Evolutionary conservation across 2,113 vertebrate species (phyloP).

Genomic region (cat (Felis catus)): DNA sequence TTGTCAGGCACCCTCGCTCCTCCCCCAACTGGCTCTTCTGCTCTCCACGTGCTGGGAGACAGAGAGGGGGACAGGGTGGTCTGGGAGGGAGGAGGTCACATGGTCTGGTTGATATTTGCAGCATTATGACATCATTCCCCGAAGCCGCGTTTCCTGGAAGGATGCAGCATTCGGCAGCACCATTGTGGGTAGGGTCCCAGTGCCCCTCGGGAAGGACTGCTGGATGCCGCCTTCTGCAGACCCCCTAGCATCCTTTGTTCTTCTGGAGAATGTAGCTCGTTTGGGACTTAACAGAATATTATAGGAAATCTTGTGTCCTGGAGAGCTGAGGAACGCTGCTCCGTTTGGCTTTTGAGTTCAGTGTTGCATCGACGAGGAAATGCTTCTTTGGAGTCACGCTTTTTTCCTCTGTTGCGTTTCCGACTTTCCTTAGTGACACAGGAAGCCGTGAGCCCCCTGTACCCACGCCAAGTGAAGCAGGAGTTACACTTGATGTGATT

Average conservation of each 20-base stretch:
- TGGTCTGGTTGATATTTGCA: background rate
- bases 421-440: fast-evolving
- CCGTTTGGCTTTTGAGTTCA: background rate
- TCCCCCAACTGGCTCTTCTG: background rate
- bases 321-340: background rate
- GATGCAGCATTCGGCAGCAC: background rate
- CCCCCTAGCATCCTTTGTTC: background rate
- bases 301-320: background rate
- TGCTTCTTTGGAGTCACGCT: background rate
- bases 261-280: background rate
- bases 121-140: background rate
- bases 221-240: fast-evolving
- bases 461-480: background rate
- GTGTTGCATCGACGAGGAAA: background rate
- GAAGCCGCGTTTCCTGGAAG: background rate
- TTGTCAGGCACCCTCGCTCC: no score
- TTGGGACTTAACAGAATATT: background rate
- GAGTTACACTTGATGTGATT: background rate
- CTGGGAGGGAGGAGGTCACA: fast-evolving
- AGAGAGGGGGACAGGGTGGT: background rate
- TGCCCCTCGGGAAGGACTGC: background rate
- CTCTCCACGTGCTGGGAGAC: fast-evolving
- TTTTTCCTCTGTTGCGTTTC: background rate
- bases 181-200: background rate
- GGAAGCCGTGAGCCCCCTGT: fast-evolving